Evolutionary conservation across 2,888 invertebrate genomes (phyloP).

Genomic region (Drosophila cracens): DNA sequence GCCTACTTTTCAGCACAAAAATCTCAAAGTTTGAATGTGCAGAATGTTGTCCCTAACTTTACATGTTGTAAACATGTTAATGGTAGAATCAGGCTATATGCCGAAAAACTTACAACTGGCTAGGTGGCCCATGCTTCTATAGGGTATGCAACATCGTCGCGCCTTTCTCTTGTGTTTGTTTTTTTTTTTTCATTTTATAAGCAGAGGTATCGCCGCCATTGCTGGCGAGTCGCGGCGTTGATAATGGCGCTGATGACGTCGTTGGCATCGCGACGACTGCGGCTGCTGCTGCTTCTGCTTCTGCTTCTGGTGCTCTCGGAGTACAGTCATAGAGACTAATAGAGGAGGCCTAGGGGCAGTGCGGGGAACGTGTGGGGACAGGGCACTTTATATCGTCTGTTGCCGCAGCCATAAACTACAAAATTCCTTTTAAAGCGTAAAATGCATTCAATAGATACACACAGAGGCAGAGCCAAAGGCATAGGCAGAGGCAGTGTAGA

Average conservation of each 20-base stretch:
- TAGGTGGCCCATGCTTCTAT: not conserved
- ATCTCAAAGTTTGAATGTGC: not conserved
- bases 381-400: slow-evolving; percentile 58
- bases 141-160: not conserved
- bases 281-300: not conserved
- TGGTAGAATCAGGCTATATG: not conserved
- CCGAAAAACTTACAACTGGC: not conserved
- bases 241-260: slow-evolving; percentile 67
- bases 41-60: not conserved
- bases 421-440: slow-evolving; percentile 80
- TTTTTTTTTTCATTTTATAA: slow-evolving; percentile 7
- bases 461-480: slow-evolving; percentile 15
- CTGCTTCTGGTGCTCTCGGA: slow-evolving; percentile 11
- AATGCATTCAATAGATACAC: slow-evolving; percentile 80
- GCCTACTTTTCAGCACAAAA: not conserved
- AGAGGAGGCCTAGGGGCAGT: not conserved
- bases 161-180: not conserved
- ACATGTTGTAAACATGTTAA: not conserved
- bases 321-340: slow-evolving; percentile 71
- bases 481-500: slow-evolving; percentile 1
- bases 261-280: slow-evolving; percentile 64
- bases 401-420: slow-evolving; percentile 77
- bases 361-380: not conserved
- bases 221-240: slow-evolving; percentile 43
- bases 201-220: slow-evolving; percentile 33